phyloP scores from a whole-genome alignment of 2,888 invertebrate species.

The Tholera decimalis region DNA sequence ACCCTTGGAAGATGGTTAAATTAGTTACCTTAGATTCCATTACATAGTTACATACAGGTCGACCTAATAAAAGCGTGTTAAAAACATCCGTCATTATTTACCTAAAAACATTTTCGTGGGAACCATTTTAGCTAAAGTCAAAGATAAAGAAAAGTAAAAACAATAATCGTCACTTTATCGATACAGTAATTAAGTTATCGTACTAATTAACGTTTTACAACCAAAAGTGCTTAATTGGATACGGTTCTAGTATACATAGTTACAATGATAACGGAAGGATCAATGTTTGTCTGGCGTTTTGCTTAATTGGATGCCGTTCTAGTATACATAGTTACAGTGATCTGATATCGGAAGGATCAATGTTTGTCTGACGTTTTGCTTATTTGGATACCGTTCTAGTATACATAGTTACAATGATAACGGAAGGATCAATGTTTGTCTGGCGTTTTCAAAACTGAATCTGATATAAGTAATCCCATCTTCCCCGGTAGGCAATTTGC shows the following conservation, averaged over 20 bases:
- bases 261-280: constrained; percentile 71
- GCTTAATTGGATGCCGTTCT: no score
- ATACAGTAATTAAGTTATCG: constrained; percentile 69
- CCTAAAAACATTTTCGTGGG: constrained; percentile 44
- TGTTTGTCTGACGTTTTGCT: constrained; percentile 58
- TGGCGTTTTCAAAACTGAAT: no score
- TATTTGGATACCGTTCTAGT: constrained; percentile 66
- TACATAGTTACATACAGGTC: not conserved
- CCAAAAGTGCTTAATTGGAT: constrained; percentile 68
- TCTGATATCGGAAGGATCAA: constrained; percentile 64
- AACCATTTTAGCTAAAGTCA: constrained; percentile 24
- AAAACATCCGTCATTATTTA: constrained; percentile 22
- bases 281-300: not conserved
- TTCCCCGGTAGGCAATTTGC: no score
- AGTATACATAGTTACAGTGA: no score
- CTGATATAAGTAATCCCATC: no score
- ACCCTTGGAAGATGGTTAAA: no score
- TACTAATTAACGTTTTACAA: constrained; percentile 79
- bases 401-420: constrained; percentile 79
- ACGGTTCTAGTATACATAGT: constrained; percentile 73
- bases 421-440: constrained; percentile 3
- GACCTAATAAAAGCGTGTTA: constrained; percentile 4
- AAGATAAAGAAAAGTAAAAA: constrained; percentile 34
- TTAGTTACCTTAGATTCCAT: no score
- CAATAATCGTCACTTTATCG: constrained; percentile 39